A percentile compares a stretch with the other conserved stretches of the same genome.
Conservation (phyloP, 2,113 vertebrate genomes). For the Eolophus roseicapilla region DNA sequence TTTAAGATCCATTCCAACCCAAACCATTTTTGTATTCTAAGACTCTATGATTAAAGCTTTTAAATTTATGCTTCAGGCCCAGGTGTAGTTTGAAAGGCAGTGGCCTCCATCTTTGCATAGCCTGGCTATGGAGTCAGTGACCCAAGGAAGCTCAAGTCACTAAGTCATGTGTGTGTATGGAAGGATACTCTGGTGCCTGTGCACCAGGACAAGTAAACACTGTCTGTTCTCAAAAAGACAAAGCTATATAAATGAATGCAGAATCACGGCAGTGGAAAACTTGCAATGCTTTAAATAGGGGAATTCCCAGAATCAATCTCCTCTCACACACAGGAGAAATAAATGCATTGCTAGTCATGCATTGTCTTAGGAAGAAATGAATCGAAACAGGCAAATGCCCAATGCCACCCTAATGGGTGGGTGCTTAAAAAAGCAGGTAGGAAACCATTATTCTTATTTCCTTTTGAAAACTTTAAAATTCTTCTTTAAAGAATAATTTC, state of each 20-base stretch:
- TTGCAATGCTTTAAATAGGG: not conserved
- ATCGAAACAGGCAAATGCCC: not conserved
- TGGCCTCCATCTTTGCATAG: not conserved
- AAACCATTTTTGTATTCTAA: not conserved
- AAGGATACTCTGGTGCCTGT: not conserved
- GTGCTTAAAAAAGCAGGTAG: not conserved
- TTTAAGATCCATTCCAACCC: not conserved
- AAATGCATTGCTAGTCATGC: not conserved
- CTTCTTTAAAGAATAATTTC: not conserved
- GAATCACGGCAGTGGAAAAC: not conserved
- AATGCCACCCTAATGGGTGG: not conserved
- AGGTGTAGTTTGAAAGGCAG: not conserved
- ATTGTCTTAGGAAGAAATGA: not conserved
- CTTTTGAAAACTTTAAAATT: not conserved
- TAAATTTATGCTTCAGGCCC: not conserved
- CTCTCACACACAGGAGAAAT: not conserved
- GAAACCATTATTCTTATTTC: not conserved
- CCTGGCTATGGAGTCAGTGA: not conserved
- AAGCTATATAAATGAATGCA: not conserved
- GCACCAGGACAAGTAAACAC: not conserved
- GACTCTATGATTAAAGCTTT: not conserved
- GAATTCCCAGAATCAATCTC: not conserved
- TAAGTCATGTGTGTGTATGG: not conserved
- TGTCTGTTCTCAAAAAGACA: not conserved
- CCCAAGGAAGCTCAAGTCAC: not conserved